phyloP scores from a whole-genome alignment of 2,797 vertebrate genomes.

The Sciurus vulgaris region DNA sequence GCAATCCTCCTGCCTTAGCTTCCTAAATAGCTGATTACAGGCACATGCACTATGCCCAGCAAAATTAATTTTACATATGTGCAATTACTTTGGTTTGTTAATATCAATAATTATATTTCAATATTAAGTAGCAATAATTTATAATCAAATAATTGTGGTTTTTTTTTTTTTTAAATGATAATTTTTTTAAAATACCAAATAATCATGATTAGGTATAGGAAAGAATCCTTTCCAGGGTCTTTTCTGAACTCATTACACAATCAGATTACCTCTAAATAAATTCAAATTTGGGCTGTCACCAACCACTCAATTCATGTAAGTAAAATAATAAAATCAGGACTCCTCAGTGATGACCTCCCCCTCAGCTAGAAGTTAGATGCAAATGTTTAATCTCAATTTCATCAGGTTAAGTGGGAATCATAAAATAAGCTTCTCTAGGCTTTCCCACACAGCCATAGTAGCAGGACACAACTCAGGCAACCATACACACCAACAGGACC shows the following conservation, averaged over 20 bases:
- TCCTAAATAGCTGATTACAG: no score
- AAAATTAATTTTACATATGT: constrained; percentile 5
- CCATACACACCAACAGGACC: accelerated
- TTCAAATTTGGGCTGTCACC: not conserved
- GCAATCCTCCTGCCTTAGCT: no score
- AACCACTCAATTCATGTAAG: not conserved
- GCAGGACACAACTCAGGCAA: no score
- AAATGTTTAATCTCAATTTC: not conserved
- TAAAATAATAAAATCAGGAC: not conserved
- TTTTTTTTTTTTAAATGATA: not conserved
- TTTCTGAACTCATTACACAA: not conserved
- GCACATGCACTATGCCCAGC: no score
- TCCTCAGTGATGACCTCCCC: not conserved
- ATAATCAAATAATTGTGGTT: not conserved
- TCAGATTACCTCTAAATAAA: constrained; percentile 7
- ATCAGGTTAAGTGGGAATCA: not conserved
- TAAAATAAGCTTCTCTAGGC: not conserved
- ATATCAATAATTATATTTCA: constrained; percentile 40
- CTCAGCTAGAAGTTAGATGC: not conserved
- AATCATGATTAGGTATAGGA: not conserved
- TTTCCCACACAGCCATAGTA: not conserved
- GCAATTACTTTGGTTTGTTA: constrained; percentile 14
- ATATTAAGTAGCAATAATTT: constrained; percentile 11
- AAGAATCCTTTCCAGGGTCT: not conserved
- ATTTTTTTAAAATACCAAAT: not conserved